Evolutionary conservation across 2,113 vertebrate species (phyloP).

Genomic region (Rostratula benghalensis): DNA sequence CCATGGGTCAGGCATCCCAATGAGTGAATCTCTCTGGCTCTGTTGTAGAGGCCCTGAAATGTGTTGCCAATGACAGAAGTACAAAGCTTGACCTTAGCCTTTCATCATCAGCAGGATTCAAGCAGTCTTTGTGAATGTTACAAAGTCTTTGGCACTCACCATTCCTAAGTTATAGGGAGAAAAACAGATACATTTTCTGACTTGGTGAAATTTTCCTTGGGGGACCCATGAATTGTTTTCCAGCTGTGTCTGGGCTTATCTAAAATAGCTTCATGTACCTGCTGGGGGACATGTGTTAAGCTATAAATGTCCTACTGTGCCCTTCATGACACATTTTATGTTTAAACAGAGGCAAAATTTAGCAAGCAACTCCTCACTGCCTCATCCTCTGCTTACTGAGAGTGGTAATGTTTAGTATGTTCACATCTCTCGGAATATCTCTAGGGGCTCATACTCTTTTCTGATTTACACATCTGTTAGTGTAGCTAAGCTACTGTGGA

Average conservation of each 20-base stretch:
- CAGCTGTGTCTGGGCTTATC: constrained; percentile 46
- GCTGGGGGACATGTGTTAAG: constrained; percentile 24
- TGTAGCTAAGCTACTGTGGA: background rate
- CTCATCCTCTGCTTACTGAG: background rate
- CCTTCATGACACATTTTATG: constrained; percentile 15
- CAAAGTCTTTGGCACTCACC: background rate
- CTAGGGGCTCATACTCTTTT: background rate
- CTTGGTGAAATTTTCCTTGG: constrained; percentile 39
- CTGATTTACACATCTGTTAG: background rate
- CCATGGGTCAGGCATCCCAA: constrained; percentile 50
- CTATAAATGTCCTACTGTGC: constrained; percentile 36
- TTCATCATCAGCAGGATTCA: constrained; percentile 40
- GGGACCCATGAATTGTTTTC: constrained; percentile 27
- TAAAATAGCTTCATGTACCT: constrained; percentile 37
- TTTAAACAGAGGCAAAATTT: constrained; percentile 41
- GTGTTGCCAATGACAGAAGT: constrained; percentile 56
- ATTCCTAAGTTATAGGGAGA: constrained; percentile 7
- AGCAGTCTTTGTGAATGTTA: constrained; percentile 5
- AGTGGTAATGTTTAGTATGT: background rate
- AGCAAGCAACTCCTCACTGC: background rate
- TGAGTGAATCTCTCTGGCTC: constrained; percentile 36
- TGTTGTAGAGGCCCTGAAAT: constrained; percentile 2
- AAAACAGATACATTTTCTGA: constrained; percentile 46
- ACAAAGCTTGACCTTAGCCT: constrained; percentile 62
- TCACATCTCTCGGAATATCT: background rate